Conservation (phyloP, 2,888 invertebrate genomes). For the Euclidia mi region DNA sequence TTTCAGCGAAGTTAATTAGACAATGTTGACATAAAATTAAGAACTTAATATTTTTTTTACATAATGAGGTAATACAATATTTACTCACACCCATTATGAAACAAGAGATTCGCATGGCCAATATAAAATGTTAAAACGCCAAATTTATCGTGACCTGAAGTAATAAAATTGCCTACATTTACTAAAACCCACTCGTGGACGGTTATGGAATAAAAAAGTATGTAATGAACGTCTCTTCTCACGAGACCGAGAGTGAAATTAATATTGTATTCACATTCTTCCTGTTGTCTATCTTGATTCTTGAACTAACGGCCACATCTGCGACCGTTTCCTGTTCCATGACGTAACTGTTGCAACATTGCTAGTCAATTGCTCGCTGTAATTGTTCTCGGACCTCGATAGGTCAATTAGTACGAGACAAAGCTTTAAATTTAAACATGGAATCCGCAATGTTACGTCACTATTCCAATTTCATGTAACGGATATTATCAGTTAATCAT, state of each 20-base stretch:
- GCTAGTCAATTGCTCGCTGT: conserved; percentile 16
- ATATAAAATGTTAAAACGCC: no score
- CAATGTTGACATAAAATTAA: background rate
- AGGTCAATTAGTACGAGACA: conserved; percentile 27
- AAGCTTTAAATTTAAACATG: conserved; percentile 19
- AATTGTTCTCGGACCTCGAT: no score
- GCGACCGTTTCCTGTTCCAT: conserved; percentile 17
- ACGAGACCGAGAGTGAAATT: conserved; percentile 45
- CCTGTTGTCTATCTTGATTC: conserved; percentile 30
- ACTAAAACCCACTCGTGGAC: conserved; percentile 4
- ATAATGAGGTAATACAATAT: no score
- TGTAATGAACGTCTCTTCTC: conserved; percentile 37
- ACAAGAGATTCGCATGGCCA: no score
- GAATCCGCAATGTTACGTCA: conserved; percentile 20
- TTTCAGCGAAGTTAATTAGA: background rate
- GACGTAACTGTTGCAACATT: conserved; percentile 32
- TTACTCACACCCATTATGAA: no score
- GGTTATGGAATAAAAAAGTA: conserved; percentile 32
- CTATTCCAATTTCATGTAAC: conserved; percentile 14
- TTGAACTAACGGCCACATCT: conserved; percentile 1
- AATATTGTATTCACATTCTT: conserved; percentile 44
- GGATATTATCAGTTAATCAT: background rate
- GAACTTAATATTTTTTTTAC: background rate
- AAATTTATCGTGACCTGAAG: conserved; percentile 6
- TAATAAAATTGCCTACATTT: background rate